phyloP scores from a whole-genome alignment of 2,888 invertebrate species.

The Mechanitis messenoides region DNA sequence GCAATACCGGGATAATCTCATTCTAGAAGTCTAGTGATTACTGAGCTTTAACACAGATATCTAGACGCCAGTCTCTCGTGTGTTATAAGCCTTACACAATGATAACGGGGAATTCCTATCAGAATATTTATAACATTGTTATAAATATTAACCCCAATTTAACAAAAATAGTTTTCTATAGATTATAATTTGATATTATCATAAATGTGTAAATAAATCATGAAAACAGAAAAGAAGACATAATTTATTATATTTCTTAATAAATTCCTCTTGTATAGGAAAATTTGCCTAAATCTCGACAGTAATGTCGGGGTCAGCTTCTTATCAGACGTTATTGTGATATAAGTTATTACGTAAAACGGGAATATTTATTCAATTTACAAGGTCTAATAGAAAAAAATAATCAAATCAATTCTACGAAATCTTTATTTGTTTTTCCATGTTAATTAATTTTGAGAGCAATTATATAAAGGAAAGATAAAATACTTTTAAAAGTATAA shows the following conservation, averaged over 20 bases:
- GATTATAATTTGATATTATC: too few relatives aligned
- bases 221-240: background rate
- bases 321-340: slow-evolving; percentile 27
- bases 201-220: too few relatives aligned
- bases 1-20: background rate
- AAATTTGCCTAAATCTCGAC: slow-evolving; percentile 7
- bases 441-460: too few relatives aligned
- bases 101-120: too few relatives aligned
- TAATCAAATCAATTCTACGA: background rate
- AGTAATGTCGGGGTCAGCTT: slow-evolving; percentile 11
- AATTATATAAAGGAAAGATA: too few relatives aligned
- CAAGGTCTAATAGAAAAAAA: slow-evolving; percentile 33
- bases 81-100: too few relatives aligned
- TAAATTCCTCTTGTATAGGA: background rate
- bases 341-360: slow-evolving; percentile 36
- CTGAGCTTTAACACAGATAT: slow-evolving; percentile 2
- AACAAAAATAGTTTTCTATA: too few relatives aligned
- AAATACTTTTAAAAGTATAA: too few relatives aligned
- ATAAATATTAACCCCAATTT: too few relatives aligned
- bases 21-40: background rate
- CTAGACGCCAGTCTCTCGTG: background rate
- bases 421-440: background rate
- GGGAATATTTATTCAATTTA: slow-evolving; percentile 35
- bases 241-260: background rate
- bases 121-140: too few relatives aligned